phyloP scores from a whole-genome alignment of 2,113 vertebrate species.

The Ceyx margarethae region DNA sequence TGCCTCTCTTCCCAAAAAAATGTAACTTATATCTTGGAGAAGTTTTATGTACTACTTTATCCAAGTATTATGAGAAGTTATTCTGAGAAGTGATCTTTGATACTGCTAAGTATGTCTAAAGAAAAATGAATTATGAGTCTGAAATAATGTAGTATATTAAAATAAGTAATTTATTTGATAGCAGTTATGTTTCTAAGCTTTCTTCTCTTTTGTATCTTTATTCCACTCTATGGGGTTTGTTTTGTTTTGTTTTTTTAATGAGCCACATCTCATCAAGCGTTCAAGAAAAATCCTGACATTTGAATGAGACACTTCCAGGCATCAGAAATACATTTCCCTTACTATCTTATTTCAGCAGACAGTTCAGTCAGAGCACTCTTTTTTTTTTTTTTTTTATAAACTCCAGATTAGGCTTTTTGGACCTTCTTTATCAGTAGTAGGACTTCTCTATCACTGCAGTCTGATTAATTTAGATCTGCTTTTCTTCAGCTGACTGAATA shows the following conservation, averaged over 20 bases:
- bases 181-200: not conserved
- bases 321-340: not conserved
- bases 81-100: not conserved
- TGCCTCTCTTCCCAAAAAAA: not conserved
- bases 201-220: not conserved
- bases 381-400: not conserved
- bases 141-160: not conserved
- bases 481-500: conserved; percentile 15
- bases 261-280: not conserved
- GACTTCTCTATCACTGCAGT: not conserved
- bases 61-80: not conserved
- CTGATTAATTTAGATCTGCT: not conserved
- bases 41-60: not conserved
- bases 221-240: not conserved
- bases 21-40: not conserved
- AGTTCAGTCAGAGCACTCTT: not conserved
- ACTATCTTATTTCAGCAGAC: not conserved
- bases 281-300: not conserved
- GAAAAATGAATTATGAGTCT: not conserved
- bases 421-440: not conserved
- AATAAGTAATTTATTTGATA: not conserved
- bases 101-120: not conserved
- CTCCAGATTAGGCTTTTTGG: not conserved
- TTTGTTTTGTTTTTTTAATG: not conserved
- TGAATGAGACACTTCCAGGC: not conserved